Conservation (phyloP, 2,888 invertebrate genomes). For the Creontiades dilutus region DNA sequence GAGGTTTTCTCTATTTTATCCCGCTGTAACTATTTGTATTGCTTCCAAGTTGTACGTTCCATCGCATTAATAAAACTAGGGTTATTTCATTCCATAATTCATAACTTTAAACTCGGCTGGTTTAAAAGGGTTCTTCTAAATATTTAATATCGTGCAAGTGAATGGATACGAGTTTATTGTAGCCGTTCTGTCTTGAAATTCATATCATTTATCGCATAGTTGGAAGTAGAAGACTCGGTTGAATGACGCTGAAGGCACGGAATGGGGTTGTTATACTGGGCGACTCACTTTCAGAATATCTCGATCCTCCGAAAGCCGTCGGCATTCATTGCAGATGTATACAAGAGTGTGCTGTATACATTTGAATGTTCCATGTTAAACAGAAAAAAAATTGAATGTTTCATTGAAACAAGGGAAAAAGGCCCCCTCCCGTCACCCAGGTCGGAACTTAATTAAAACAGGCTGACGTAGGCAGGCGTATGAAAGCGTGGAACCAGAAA, state of each 20-base stretch:
- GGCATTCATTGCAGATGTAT: slow-evolving; percentile 39
- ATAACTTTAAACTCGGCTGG: too few relatives aligned
- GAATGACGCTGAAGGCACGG: slow-evolving; percentile 22
- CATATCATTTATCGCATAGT: neutral
- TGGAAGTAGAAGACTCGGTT: neutral
- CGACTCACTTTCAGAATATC: neutral
- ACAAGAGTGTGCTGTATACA: neutral
- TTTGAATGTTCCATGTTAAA: slow-evolving; percentile 22
- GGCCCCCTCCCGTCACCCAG: neutral
- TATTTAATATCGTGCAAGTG: neutral
- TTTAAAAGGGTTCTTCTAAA: neutral
- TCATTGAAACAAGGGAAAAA: neutral
- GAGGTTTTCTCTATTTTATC: too few relatives aligned
- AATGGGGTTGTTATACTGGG: neutral
- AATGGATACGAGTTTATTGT: neutral
- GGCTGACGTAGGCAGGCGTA: neutral
- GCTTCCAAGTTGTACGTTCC: too few relatives aligned
- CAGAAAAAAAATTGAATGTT: slow-evolving; percentile 2
- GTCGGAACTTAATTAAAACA: neutral
- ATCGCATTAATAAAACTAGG: too few relatives aligned
- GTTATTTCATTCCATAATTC: too few relatives aligned
- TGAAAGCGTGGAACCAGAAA: neutral
- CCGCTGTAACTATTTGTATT: too few relatives aligned
- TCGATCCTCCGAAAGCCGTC: neutral
- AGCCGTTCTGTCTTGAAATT: neutral